These are phyloP conservation scores for Tenthredo amoena DNA, from an alignment of 2,888 invertebrate genomes.

Conservation along the genomic window DNA sequence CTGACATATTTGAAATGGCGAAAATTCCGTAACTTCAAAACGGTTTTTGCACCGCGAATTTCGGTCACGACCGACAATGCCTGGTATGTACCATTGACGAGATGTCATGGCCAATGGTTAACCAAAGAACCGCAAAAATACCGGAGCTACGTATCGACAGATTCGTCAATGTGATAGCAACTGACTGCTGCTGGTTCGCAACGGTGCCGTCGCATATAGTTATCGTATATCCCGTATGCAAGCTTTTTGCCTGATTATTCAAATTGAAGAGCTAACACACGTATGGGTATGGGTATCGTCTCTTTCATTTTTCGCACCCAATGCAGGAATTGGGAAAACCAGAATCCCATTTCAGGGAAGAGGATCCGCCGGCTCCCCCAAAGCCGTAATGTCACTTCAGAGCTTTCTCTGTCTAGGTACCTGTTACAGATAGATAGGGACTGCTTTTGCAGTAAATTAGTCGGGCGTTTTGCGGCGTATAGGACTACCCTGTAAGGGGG, in stretches of 20 bases:
- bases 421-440: neutral
- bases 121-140: slow-evolving; percentile 49
- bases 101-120: slow-evolving; percentile 46
- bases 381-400: neutral
- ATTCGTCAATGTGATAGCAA: slow-evolving; percentile 40
- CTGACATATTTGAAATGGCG: neutral
- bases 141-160: slow-evolving; percentile 39
- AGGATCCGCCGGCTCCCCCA: neutral
- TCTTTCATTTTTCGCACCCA: neutral
- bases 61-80: neutral
- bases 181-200: slow-evolving; percentile 31
- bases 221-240: slow-evolving; percentile 21
- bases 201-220: neutral
- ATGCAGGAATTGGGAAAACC: neutral
- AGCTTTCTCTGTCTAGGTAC: neutral
- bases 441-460: slow-evolving; percentile 29
- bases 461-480: slow-evolving; percentile 1
- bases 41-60: neutral
- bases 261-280: slow-evolving; percentile 22
- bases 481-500: slow-evolving; percentile 7
- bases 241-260: slow-evolving; percentile 32
- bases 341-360: neutral
- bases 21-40: neutral
- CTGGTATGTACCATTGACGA: slow-evolving; percentile 20
- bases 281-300: neutral